phyloP scores from a whole-genome alignment of 2,888 invertebrate species.

The Meliscaeva auricollis region DNA sequence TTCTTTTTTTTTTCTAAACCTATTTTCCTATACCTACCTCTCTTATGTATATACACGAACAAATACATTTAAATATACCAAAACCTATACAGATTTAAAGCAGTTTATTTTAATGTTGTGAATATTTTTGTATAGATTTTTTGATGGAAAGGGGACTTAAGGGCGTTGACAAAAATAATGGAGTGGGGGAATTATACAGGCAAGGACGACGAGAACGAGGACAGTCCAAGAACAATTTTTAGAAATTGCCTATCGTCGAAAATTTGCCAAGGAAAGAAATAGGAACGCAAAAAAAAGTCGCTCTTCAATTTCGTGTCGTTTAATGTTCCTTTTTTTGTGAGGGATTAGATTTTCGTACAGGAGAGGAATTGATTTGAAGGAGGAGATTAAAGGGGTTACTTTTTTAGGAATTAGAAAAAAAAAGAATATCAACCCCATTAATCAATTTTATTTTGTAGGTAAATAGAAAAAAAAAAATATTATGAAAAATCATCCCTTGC shows the following conservation, averaged over 20 bases:
- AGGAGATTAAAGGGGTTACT: neutral
- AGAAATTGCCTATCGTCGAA: constrained; percentile 20
- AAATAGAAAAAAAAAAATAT: neutral
- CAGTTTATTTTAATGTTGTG: constrained; percentile 20
- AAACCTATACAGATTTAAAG: constrained; percentile 33
- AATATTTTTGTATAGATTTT: constrained; percentile 36
- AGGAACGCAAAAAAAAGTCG: constrained; percentile 20
- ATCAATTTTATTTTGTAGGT: constrained; percentile 7
- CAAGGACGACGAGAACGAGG: constrained; percentile 1
- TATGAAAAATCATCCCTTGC: constrained; percentile 1
- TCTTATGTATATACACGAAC: constrained; percentile 1
- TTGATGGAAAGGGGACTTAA: constrained; percentile 17
- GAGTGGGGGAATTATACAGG: neutral
- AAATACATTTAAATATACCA: neutral
- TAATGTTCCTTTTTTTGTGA: neutral
- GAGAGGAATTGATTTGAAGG: neutral
- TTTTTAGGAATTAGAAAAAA: neutral
- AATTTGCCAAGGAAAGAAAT: constrained; percentile 32
- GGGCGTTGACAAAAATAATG: constrained; percentile 22
- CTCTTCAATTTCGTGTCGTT: constrained; percentile 47
- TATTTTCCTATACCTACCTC: constrained; percentile 8
- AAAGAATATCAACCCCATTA: constrained; percentile 2
- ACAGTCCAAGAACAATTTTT: constrained; percentile 23
- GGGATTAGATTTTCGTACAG: neutral
- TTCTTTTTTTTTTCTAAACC: constrained; percentile 9